These are phyloP conservation scores for Trinorchestia longiramus DNA, from an alignment of 1,140 invertebrate genomes.

Conservation along the genomic window DNA sequence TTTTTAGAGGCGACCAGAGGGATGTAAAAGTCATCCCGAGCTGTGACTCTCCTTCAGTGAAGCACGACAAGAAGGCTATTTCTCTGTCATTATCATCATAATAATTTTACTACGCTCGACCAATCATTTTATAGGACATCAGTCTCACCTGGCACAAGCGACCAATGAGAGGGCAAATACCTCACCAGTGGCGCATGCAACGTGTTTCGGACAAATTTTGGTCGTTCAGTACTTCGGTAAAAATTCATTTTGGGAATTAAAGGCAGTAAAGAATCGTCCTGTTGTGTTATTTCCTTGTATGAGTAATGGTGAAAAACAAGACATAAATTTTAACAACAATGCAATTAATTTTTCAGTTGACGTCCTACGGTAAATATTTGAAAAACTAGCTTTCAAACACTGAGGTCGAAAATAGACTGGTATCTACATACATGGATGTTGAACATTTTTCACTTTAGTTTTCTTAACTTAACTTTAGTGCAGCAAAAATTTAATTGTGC, in stretches of 20 bases:
- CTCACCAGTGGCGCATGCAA: background rate
- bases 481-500: too few relatives aligned
- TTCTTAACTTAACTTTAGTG: too few relatives aligned
- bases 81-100: background rate
- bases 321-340: background rate
- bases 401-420: too few relatives aligned
- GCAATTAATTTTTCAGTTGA: too few relatives aligned
- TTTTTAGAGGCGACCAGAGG: background rate
- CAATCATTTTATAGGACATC: background rate
- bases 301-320: background rate
- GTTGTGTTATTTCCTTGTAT: background rate
- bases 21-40: background rate
- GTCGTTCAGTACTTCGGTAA: background rate
- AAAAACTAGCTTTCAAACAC: too few relatives aligned
- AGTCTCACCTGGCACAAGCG: slow-evolving; percentile 18
- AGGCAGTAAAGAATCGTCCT: background rate
- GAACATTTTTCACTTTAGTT: too few relatives aligned
- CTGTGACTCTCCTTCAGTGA: background rate
- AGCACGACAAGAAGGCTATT: background rate
- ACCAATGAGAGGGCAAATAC: background rate
- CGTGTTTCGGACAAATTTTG: background rate
- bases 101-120: background rate
- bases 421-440: too few relatives aligned
- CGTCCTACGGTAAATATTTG: too few relatives aligned
- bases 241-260: background rate